phyloP scores from a whole-genome alignment of 1,140 invertebrate species.

The Drosophila auraria region DNA sequence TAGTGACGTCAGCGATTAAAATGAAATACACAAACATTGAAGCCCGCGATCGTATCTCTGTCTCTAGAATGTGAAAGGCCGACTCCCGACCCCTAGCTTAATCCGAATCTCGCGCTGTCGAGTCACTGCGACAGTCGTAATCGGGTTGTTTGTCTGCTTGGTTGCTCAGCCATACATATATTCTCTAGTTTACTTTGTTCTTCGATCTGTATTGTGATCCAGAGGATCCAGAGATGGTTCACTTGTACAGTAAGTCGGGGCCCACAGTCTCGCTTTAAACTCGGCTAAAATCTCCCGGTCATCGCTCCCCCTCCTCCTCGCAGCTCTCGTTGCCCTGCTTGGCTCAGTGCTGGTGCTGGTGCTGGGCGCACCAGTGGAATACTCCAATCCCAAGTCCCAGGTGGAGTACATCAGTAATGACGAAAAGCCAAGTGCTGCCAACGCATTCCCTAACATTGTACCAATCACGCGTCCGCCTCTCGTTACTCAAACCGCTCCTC shows the following conservation, averaged over 20 bases:
- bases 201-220: not conserved
- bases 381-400: conserved; percentile 71
- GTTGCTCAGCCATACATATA: not conserved
- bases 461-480: conserved; percentile 64
- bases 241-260: conserved; percentile 23
- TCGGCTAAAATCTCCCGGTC: too few relatives aligned
- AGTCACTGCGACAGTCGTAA: conserved; percentile 29
- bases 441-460: conserved; percentile 51
- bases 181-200: not conserved
- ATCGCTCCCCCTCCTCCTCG: not conserved
- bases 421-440: conserved; percentile 12
- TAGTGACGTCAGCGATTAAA: conserved; percentile 34
- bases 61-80: conserved; percentile 28
- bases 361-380: conserved; percentile 32
- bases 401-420: conserved; percentile 68
- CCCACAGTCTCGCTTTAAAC: not conserved
- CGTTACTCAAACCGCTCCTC: conserved; percentile 63
- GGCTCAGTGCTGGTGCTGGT: conserved; percentile 6
- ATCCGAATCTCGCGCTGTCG: not conserved
- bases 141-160: conserved; percentile 29
- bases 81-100: conserved; percentile 11
- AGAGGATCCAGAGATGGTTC: conserved; percentile 1
- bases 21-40: conserved; percentile 14
- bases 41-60: conserved; percentile 5
- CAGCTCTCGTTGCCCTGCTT: conserved; percentile 40